Evolutionary conservation across 2,113 vertebrate species (phyloP).

Genomic region (Actinemys pallida): DNA sequence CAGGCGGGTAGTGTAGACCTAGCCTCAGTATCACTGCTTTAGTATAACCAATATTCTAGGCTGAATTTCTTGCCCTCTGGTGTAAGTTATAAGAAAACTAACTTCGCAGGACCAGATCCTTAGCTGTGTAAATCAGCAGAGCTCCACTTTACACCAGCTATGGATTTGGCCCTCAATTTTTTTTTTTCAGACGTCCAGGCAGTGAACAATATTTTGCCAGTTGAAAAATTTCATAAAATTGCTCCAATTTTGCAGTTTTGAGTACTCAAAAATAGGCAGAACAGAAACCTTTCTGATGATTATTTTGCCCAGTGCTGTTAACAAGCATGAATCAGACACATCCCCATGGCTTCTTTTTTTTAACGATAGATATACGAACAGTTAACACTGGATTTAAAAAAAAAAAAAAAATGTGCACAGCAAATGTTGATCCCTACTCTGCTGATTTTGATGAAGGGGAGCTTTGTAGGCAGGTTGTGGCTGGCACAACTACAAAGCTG

Average conservation of each 20-base stretch:
- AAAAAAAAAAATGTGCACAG: background rate
- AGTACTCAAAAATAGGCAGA: background rate
- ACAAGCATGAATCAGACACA: background rate
- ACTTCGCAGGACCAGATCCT: background rate
- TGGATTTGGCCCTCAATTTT: background rate
- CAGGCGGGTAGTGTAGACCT: too few species aligned
- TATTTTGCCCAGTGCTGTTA: background rate
- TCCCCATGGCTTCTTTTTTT: conserved; percentile 35
- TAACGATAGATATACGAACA: conserved; percentile 41
- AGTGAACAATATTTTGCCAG: background rate
- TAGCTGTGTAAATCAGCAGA: background rate
- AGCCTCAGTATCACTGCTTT: background rate
- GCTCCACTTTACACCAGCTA: background rate
- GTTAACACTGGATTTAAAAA: conserved; percentile 32
- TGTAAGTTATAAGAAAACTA: background rate
- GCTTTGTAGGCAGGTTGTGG: conserved; percentile 60
- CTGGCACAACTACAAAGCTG: conserved; percentile 69
- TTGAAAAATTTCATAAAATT: conserved; percentile 20
- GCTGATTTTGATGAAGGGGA: conserved; percentile 68
- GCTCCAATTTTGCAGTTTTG: background rate
- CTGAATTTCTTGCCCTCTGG: background rate
- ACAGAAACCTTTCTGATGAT: background rate
- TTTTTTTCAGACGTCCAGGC: background rate
- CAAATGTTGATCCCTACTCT: conserved; percentile 47
- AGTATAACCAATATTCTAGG: background rate